phyloP scores from a whole-genome alignment of 2,797 vertebrate species.

The Rhinatrema bivittatum region DNA sequence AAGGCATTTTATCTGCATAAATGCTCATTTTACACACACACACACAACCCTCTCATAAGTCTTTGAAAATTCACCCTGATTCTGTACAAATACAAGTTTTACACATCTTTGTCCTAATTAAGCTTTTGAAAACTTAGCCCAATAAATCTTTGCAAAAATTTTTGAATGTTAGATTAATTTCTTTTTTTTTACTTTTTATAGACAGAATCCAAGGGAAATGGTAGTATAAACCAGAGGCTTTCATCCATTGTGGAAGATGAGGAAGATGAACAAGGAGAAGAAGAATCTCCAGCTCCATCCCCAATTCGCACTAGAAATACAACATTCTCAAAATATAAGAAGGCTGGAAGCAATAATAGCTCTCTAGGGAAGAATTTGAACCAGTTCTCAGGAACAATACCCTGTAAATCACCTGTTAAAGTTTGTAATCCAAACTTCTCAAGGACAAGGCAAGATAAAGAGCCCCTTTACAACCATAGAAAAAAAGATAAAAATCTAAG shows the following conservation, averaged over 20 bases:
- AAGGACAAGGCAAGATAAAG: slow-evolving; percentile 46
- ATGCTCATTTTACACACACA: no score
- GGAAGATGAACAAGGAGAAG: slow-evolving; percentile 53
- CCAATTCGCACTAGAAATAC: slow-evolving; percentile 52
- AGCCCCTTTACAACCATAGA: slow-evolving; percentile 42
- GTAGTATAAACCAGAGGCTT: slow-evolving; percentile 61
- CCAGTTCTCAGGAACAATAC: slow-evolving; percentile 55
- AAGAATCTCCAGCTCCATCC: slow-evolving; percentile 49
- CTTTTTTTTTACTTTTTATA: no score
- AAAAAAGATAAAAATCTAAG: slow-evolving; percentile 60
- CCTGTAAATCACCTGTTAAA: slow-evolving; percentile 61
- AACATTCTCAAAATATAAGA: slow-evolving; percentile 44
- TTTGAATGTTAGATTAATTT: no score
- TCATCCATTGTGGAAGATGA: slow-evolving; percentile 66
- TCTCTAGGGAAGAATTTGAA: slow-evolving; percentile 61
- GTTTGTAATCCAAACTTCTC: slow-evolving; percentile 48
- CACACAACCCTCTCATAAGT: no score
- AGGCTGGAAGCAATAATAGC: slow-evolving; percentile 44
- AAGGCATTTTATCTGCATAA: no score
- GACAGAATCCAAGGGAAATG: slow-evolving; percentile 64
- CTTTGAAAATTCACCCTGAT: no score
- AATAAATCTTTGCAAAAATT: no score
- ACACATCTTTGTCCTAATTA: no score
- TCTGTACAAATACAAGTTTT: no score
- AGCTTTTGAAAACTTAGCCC: no score